phyloP scores from a whole-genome alignment of 2,888 invertebrate species.

The Drosophila demipolita region DNA sequence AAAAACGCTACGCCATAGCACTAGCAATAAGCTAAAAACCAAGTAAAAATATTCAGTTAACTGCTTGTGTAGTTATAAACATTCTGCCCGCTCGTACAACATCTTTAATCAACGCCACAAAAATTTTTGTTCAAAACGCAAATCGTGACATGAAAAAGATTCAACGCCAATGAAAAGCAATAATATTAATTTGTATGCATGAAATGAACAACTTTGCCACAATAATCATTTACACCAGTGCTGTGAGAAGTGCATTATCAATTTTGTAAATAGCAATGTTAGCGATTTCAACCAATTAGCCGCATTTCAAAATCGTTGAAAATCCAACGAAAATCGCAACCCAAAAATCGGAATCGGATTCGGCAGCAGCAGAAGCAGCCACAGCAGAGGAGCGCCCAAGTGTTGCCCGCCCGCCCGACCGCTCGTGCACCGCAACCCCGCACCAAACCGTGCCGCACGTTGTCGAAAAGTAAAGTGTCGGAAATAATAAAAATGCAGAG shows the following conservation, averaged over 20 bases:
- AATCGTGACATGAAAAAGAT: slow-evolving; percentile 70
- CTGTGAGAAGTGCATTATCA: slow-evolving; percentile 40
- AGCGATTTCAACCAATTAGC: slow-evolving; percentile 45
- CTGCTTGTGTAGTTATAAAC: slow-evolving; percentile 53
- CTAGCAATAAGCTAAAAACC: slow-evolving; percentile 69
- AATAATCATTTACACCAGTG: slow-evolving; percentile 38
- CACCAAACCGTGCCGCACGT: slow-evolving; percentile 41
- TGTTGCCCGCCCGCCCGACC: slow-evolving; percentile 53
- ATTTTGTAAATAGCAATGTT: slow-evolving; percentile 49
- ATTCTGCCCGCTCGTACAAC: slow-evolving; percentile 35
- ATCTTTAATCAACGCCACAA: slow-evolving; percentile 59
- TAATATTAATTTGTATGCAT: slow-evolving; percentile 56
- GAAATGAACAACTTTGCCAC: slow-evolving; percentile 47
- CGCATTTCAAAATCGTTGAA: slow-evolving; percentile 48
- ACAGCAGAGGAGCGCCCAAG: slow-evolving; percentile 61
- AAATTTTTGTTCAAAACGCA: slow-evolving; percentile 61
- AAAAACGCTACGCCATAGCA: slow-evolving; percentile 71
- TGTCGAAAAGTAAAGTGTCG: slow-evolving; percentile 58
- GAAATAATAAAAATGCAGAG: slow-evolving; percentile 56
- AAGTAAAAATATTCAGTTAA: slow-evolving; percentile 60
- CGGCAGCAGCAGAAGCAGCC: slow-evolving; percentile 26
- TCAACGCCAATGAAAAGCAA: slow-evolving; percentile 75
- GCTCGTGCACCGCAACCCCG: slow-evolving; percentile 42
- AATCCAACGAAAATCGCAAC: slow-evolving; percentile 57
- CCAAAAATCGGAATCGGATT: slow-evolving; percentile 19